Base-by-base conservation (phyloP, 2,113 vertebrate species). In the Coptodon rendalli region DNA sequence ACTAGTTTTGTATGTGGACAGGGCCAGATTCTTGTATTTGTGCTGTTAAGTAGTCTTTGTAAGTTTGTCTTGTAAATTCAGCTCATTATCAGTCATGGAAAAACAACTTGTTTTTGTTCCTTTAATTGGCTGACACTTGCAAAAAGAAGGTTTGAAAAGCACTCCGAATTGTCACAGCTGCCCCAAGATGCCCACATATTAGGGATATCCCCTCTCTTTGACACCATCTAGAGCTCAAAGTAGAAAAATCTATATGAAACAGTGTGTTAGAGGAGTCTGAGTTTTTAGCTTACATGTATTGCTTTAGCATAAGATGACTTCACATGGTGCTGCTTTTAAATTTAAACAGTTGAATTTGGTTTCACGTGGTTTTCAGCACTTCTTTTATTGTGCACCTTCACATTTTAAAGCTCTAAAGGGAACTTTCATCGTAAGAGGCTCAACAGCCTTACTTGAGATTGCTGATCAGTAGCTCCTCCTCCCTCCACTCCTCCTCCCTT, bases 381-480 rank as follows among this genome's bases (percentile, higher is more conserved):
- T 6, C 16, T 56, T 36, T 19, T 17, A 36, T 38, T 3, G n/a
- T 73, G 56, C 2, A 3, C 9, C 36, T 48, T 61, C 4, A 66
- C 5, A 56, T 63, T 52, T 19, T 34, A 6, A 10, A 22, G 22
- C 27, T 87, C 9, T 34, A 81, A 59, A 85, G 36, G 16, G 52
- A 54, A 34, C 71, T 34, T 84, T 57, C 40, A 53, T 7, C n/a
- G 2, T n/a, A 52, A 85, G 54, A 80, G 54, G 80, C 84, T 78
- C 48, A 43, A 48, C 22, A 83, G 85, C 27, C 83, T 94, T 97
- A 99, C 98, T 97, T 99, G 98, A 61, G 97, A 96, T 85, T 98
- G 97, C 81, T 95, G 95, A 82, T 95, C 92, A 22, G 95, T 95
- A 68, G 92, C 92, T 89, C 95, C 93, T 92, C 95, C 96, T 81